These are phyloP conservation scores for Eupithecia pulchellata DNA, from an alignment of 2,888 invertebrate species.

Conservation along the genomic window DNA sequence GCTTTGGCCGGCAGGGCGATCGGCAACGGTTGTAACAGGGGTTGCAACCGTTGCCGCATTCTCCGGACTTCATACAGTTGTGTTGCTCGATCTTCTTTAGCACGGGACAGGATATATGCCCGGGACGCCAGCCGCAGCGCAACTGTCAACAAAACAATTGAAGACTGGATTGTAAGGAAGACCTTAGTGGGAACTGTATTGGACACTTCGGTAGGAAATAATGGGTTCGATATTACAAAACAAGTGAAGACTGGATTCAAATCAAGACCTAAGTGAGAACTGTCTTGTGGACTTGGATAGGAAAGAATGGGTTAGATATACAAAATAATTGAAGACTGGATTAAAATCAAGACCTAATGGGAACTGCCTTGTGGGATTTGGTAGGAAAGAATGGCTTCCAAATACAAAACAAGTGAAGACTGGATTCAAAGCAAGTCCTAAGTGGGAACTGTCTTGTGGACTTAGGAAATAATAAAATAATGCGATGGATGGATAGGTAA, in stretches of 20 bases:
- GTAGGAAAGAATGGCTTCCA: too few relatives aligned
- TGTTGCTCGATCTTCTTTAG: conserved; percentile 72
- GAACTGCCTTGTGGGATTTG: too few relatives aligned
- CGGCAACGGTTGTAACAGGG: conserved; percentile 51
- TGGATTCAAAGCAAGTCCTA: neutral
- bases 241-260: neutral
- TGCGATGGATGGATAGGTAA: too few relatives aligned
- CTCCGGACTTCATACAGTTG: conserved; percentile 63
- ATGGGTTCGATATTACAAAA: too few relatives aligned
- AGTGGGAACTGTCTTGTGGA: too few relatives aligned
- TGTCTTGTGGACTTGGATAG: too few relatives aligned
- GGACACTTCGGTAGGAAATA: too few relatives aligned
- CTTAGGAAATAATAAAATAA: too few relatives aligned
- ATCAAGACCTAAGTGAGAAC: neutral
- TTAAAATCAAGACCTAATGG: neutral
- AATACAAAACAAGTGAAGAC: too few relatives aligned
- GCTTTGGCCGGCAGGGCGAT: conserved; percentile 55
- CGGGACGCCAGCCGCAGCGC: conserved; percentile 80
- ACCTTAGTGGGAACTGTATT: neutral
- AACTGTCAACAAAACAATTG: conserved; percentile 55
- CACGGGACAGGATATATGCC: conserved; percentile 78
- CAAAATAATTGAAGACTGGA: neutral
- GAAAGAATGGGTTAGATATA: too few relatives aligned
- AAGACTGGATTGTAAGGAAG: neutral
- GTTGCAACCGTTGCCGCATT: conserved; percentile 48